These are phyloP conservation scores for Caenorhabditis sp. DNA, from an alignment of 2,888 invertebrate species.

Conservation along the genomic window DNA sequence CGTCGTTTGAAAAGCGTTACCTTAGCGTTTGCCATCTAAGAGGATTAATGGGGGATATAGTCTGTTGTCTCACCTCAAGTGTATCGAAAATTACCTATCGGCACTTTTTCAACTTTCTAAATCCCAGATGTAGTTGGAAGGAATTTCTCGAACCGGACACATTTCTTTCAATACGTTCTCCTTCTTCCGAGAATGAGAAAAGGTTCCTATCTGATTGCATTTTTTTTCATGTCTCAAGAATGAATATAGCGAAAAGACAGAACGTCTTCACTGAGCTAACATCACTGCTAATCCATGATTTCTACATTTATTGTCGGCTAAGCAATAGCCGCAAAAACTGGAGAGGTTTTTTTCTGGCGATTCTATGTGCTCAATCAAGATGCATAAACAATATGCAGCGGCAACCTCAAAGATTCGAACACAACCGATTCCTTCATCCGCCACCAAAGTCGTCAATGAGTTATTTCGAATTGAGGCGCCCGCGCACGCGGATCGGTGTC, in stretches of 20 bases:
- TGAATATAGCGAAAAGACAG: too few relatives aligned
- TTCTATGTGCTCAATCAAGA: not conserved
- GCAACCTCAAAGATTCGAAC: constrained; percentile 46
- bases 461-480: constrained; percentile 48
- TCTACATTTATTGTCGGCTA: too few relatives aligned
- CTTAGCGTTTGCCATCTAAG: not conserved
- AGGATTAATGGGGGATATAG: constrained; percentile 1
- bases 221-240: not conserved
- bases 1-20: constrained; percentile 8
- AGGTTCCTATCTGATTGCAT: constrained; percentile 39
- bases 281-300: too few relatives aligned
- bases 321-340: too few relatives aligned
- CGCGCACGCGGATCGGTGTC: constrained; percentile 27
- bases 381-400: constrained; percentile 8
- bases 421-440: constrained; percentile 35
- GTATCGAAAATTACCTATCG: not conserved
- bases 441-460: constrained; percentile 34
- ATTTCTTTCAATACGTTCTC: not conserved
- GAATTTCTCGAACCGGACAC: constrained; percentile 9
- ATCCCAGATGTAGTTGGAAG: too few relatives aligned
- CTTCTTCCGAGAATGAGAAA: constrained; percentile 4
- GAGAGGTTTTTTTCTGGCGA: not conserved
- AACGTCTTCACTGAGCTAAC: too few relatives aligned
- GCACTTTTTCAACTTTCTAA: not conserved
- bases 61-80: constrained; percentile 5